These are phyloP conservation scores for Episyrphus balteatus DNA, from an alignment of 1,140 invertebrate species.

Conservation along the genomic window DNA sequence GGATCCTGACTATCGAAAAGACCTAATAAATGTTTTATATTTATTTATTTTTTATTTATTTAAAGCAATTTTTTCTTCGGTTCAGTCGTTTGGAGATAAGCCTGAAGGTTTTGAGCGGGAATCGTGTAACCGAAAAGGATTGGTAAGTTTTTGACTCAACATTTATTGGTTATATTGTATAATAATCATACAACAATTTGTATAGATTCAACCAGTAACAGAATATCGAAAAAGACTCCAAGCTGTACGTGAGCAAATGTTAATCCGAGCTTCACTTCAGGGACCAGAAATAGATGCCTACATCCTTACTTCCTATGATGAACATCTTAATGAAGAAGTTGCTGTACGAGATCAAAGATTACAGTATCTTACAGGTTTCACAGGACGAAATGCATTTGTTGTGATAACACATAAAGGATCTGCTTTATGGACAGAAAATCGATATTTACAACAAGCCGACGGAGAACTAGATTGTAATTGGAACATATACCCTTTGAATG, in stretches of 20 bases:
- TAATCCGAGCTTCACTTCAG: conserved; percentile 45
- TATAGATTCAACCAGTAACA: conserved; percentile 22
- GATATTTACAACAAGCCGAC: conserved; percentile 70
- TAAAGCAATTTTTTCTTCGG: no score
- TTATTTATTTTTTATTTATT: no score
- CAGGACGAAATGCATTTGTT: conserved; percentile 67
- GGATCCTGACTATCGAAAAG: no score
- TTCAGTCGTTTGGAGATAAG: no score
- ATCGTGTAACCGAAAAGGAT: no score
- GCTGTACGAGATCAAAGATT: conserved; percentile 65
- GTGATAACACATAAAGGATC: conserved; percentile 65
- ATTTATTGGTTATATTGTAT: no score
- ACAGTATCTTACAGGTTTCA: conserved; percentile 77
- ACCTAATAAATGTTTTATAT: no score
- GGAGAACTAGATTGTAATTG: conserved; percentile 67
- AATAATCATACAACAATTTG: no score
- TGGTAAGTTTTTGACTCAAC: no score
- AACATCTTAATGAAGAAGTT: conserved; percentile 62
- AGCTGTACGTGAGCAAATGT: conserved; percentile 55
- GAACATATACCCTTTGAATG: conserved; percentile 63
- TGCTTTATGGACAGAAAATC: conserved; percentile 80
- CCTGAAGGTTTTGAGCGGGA: no score
- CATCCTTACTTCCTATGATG: conserved; percentile 64
- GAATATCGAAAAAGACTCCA: conserved; percentile 41
- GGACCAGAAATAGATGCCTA: conserved; percentile 59